Evolutionary conservation across 2,888 invertebrate species (phyloP).

Genomic region (Ochropleura plecta): DNA sequence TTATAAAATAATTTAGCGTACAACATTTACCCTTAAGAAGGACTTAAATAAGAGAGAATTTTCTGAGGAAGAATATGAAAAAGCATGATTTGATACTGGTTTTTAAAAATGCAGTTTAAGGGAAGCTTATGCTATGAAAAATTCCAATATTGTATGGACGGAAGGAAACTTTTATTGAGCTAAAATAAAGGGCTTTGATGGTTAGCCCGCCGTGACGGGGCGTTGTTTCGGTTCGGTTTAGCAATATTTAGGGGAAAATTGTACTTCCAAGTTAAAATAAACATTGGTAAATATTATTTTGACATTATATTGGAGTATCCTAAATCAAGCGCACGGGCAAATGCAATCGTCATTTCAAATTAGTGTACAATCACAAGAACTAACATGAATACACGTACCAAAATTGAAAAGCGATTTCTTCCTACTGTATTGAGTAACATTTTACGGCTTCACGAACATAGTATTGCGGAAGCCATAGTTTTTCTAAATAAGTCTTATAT

Average conservation of each 20-base stretch:
- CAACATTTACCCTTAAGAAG: conserved; percentile 56
- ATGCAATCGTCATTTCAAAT: too few relatives aligned
- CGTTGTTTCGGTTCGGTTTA: conserved; percentile 75
- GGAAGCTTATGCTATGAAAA: conserved; percentile 84
- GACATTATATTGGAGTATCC: background rate
- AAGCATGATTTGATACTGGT: conserved; percentile 57
- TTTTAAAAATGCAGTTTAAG: conserved; percentile 74
- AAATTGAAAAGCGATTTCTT: too few relatives aligned
- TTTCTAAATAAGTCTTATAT: too few relatives aligned
- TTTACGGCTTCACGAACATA: too few relatives aligned
- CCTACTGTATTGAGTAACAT: too few relatives aligned
- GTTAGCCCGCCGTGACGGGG: conserved; percentile 68
- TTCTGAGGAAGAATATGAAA: conserved; percentile 31
- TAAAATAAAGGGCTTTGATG: conserved; percentile 73
- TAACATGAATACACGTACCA: too few relatives aligned
- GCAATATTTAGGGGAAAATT: conserved; percentile 41
- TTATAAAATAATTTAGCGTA: conserved; percentile 66
- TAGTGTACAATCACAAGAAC: background rate
- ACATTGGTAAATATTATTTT: background rate
- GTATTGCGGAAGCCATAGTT: too few relatives aligned
- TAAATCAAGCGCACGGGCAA: background rate
- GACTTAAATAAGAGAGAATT: conserved; percentile 59
- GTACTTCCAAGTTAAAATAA: background rate
- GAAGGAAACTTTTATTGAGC: conserved; percentile 87
- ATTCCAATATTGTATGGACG: conserved; percentile 86